Evolutionary conservation across 2,113 vertebrate genomes (phyloP).

Genomic region (Cynocephalus volans): DNA sequence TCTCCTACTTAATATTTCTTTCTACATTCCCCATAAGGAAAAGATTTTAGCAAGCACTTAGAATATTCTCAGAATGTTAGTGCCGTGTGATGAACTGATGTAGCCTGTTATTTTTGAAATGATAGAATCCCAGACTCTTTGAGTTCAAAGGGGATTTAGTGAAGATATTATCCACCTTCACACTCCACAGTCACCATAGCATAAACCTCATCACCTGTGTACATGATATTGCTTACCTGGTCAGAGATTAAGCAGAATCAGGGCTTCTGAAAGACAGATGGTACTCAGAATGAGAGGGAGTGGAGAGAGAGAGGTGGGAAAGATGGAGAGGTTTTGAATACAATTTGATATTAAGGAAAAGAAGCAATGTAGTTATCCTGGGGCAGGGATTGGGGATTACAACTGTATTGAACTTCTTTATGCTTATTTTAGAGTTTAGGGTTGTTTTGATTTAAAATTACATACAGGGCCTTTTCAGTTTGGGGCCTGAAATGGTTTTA

Average conservation of each 20-base stretch:
- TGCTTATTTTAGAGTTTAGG: background rate
- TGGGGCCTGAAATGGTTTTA: background rate
- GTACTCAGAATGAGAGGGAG: background rate
- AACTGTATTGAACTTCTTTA: background rate
- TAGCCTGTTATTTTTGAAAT: background rate
- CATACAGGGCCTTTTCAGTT: background rate
- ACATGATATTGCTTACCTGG: background rate
- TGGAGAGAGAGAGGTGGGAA: too few relatives aligned
- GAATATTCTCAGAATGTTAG: background rate
- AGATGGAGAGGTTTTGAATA: background rate
- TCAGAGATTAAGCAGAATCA: constrained; percentile 4
- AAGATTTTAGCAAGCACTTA: constrained; percentile 14
- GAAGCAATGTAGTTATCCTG: background rate
- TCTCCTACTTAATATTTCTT: background rate
- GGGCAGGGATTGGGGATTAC: rapidly evolving
- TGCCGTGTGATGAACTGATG: background rate
- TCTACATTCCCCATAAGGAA: background rate
- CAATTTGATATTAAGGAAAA: background rate
- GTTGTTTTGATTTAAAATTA: constrained; percentile 48
- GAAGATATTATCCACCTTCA: background rate
- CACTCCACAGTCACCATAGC: background rate
- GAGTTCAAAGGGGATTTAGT: background rate
- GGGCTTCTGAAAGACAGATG: background rate
- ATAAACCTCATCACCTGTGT: background rate
- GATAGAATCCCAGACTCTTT: background rate